Base-by-base conservation (phyloP, 2,888 invertebrate genomes). In the Trachelus iudaicus region DNA sequence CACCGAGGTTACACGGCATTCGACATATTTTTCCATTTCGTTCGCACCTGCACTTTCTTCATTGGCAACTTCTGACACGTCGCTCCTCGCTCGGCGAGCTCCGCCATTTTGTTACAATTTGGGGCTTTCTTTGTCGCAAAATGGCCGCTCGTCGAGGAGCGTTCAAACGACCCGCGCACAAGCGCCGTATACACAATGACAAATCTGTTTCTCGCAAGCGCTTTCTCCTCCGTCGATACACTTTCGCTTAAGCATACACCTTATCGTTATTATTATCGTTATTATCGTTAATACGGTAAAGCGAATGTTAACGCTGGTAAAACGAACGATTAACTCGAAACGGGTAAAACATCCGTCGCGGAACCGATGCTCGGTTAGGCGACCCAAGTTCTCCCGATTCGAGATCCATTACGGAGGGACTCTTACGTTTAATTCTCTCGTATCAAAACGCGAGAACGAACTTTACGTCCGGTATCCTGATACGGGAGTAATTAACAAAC, bases 1-100 rank as follows among this genome's bases (percentile, higher is more conserved):
- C 86, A 85, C 79, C 82, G 81, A 85, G 75, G 85, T 82, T 77
- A 75, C 56, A 75, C 56, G 56, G 6, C 23, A 6, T 56, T 56
- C 56, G 73, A 75, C 71, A 82, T 75, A 79, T 77, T 79, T 79
- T 79, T 2, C 23, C 56, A 9, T 23, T 56, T 4, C 40, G 23
- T 23, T 56, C 56, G 6, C 56, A 9, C 56, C 56, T 23, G 2
- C 30, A 15, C 73, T 69, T 31, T 30, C 73, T 33, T 15, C n/a
- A 30, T 40, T 11, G 11, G 33, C 30, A 23, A 23, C 37, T 30
- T 37, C 23, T 23, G 1, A 40, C 11, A 30, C 23, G 13, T 56
- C 40, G 15, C 23, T 2, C 23, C 56, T 1, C 23, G 23, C 56
- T 56, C 23, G 9, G 23, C 23, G 56, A 56, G 23, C 56, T 56